phyloP scores from a whole-genome alignment of 1,140 invertebrate genomes.

The Cepaea nemoralis region DNA sequence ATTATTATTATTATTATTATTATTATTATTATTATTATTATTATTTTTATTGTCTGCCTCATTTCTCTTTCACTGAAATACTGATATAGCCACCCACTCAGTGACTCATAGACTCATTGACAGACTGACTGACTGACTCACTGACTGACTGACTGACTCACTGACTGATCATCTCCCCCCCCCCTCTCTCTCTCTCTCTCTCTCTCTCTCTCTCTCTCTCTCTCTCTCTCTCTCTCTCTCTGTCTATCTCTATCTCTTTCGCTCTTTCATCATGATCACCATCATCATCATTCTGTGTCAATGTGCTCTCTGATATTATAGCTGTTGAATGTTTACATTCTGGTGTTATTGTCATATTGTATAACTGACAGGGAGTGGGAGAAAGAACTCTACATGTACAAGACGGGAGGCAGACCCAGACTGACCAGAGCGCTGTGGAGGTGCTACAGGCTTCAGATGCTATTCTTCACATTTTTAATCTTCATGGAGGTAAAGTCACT shows the following conservation, averaged over 20 bases:
- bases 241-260: background rate
- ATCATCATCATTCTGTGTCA: background rate
- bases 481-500: constrained; percentile 55
- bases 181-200: background rate
- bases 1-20: too few relatives aligned
- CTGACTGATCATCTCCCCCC: too few relatives aligned
- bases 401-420: constrained; percentile 50
- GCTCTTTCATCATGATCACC: background rate
- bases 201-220: background rate
- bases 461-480: constrained; percentile 48
- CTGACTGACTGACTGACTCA: too few relatives aligned
- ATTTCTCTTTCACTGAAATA: too few relatives aligned
- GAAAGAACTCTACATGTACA: constrained; percentile 57
- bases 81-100: too few relatives aligned
- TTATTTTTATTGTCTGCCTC: too few relatives aligned
- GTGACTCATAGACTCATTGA: too few relatives aligned
- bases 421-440: constrained; percentile 51
- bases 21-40: too few relatives aligned
- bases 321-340: too few relatives aligned
- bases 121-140: too few relatives aligned
- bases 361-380: constrained; percentile 56
- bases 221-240: background rate
- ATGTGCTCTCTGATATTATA: constrained; percentile 20
- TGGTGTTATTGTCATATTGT: background rate
- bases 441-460: constrained; percentile 50